Evolutionary conservation across 1,140 invertebrate genomes (phyloP).

Genomic region (Saxidomus purpurata): DNA sequence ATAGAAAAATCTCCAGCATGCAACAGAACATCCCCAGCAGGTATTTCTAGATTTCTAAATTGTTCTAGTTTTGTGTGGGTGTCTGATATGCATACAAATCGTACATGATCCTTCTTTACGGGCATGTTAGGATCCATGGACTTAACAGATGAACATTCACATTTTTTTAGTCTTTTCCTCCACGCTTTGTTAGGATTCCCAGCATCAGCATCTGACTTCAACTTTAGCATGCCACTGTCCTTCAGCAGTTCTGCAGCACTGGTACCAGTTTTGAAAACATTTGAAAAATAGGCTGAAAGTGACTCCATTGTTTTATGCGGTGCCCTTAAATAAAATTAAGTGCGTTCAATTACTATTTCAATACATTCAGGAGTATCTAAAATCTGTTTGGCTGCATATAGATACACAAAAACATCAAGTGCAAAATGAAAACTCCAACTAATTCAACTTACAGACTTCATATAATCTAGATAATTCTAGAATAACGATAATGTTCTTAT

Average conservation of each 20-base stretch:
- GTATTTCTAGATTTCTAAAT: conserved; percentile 13
- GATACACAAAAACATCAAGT: too few relatives aligned
- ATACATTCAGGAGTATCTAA: too few relatives aligned
- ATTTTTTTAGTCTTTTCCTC: conserved; percentile 13
- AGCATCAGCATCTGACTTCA: conserved; percentile 2
- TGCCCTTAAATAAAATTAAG: too few relatives aligned
- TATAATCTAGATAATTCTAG: too few relatives aligned
- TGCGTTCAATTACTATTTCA: too few relatives aligned
- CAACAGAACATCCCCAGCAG: conserved; percentile 55
- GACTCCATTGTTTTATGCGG: not conserved
- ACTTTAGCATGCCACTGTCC: not conserved
- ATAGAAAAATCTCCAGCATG: conserved; percentile 65
- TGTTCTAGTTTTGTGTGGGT: conserved; percentile 52
- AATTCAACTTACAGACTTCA: too few relatives aligned
- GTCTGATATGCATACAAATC: conserved; percentile 66
- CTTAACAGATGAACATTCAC: not conserved
- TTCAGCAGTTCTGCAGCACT: not conserved
- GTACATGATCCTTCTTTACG: conserved; percentile 85
- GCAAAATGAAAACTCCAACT: too few relatives aligned
- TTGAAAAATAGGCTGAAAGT: conserved; percentile 22
- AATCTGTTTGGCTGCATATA: too few relatives aligned
- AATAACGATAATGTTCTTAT: too few relatives aligned
- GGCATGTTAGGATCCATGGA: conserved; percentile 34
- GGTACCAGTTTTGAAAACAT: not conserved
- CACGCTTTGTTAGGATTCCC: conserved; percentile 35